phyloP scores from a whole-genome alignment of 2,113 vertebrate species.

The Chlamydotis undulata region DNA sequence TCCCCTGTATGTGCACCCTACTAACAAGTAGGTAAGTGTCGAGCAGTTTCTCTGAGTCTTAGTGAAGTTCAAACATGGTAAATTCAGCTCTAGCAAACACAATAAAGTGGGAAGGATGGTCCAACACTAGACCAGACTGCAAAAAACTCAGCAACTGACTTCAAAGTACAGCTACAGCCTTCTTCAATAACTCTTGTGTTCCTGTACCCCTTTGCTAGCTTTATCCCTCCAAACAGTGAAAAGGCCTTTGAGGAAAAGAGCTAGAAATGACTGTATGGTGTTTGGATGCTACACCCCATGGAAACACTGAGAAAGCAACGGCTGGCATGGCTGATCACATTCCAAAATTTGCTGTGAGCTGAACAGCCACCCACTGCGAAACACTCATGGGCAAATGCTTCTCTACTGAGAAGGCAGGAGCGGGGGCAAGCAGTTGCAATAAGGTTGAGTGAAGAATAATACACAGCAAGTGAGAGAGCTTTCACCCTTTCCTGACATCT shows the following conservation, averaged over 20 bases:
- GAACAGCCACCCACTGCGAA: neutral
- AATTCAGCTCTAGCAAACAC: neutral
- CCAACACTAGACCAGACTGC: neutral
- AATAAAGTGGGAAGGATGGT: neutral
- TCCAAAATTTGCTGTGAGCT: neutral
- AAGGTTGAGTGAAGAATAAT: neutral
- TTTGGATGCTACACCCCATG: neutral
- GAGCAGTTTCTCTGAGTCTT: neutral
- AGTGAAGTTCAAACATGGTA: neutral
- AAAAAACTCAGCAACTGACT: neutral
- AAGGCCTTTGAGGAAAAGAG: neutral
- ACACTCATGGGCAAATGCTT: neutral
- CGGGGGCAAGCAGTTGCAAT: neutral
- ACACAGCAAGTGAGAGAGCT: neutral
- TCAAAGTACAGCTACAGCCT: neutral
- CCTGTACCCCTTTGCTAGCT: neutral
- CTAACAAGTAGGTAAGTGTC: neutral
- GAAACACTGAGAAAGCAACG: neutral
- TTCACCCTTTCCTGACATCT: neutral
- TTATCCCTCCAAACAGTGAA: neutral
- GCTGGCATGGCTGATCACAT: rapidly evolving
- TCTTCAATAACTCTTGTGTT: neutral
- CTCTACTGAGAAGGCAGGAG: neutral
- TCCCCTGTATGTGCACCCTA: neutral
- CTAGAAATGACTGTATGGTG: neutral